These are phyloP conservation scores for Rhea pennata DNA, from an alignment of 2,113 vertebrate genomes.

Conservation along the genomic window DNA sequence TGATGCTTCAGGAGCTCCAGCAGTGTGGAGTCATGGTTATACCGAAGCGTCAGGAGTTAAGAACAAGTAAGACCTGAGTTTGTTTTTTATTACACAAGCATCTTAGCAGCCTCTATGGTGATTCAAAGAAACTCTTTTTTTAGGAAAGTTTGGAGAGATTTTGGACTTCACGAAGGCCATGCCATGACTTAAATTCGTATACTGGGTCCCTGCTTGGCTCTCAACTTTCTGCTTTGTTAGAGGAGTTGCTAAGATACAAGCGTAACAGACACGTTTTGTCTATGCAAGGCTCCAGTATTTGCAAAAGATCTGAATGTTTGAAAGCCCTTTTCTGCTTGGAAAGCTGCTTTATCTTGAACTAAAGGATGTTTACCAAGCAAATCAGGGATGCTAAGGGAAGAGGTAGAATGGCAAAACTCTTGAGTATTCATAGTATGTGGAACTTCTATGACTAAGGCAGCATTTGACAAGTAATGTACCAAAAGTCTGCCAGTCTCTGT, in stretches of 20 bases:
- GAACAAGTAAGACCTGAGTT: constrained; percentile 87
- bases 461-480: constrained; percentile 42
- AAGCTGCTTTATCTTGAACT: constrained; percentile 66
- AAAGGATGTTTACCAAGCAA: constrained; percentile 63
- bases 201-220: not conserved
- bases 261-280: constrained; percentile 48
- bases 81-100: fast-evolving
- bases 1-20: constrained; percentile 89
- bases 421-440: not conserved
- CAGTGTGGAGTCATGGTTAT: constrained; percentile 97
- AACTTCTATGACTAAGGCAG: constrained; percentile 24
- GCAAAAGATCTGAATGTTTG: constrained; percentile 49
- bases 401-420: constrained; percentile 43
- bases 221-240: constrained; percentile 35
- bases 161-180: not conserved
- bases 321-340: constrained; percentile 59
- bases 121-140: not conserved
- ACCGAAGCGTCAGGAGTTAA: constrained; percentile 95
- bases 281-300: constrained; percentile 17
- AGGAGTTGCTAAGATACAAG: constrained; percentile 72
- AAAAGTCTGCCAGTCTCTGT: constrained; percentile 43
- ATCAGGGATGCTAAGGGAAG: constrained; percentile 18
- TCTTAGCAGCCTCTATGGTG: not conserved
- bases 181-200: not conserved
- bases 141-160: not conserved